Conservation (phyloP, 2,888 invertebrate species). For the Drosophila recens region DNA sequence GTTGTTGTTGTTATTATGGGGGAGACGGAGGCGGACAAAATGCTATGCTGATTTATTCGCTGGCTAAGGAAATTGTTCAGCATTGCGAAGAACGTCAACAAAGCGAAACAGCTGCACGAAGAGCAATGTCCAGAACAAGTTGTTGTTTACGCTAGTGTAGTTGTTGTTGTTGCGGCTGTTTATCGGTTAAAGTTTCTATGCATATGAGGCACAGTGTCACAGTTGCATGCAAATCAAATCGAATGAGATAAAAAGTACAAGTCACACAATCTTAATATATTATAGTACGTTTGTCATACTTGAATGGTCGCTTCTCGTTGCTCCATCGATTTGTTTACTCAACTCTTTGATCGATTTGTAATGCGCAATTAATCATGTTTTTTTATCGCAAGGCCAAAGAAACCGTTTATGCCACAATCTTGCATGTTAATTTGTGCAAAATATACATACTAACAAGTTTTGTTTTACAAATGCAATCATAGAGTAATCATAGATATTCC, state of each 20-base stretch:
- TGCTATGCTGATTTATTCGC: constrained; percentile 32
- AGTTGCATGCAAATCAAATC: constrained; percentile 10
- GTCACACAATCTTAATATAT: constrained; percentile 5
- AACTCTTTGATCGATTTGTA: constrained; percentile 28
- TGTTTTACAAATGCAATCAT: background rate
- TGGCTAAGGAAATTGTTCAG: constrained; percentile 20
- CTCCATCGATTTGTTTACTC: constrained; percentile 28
- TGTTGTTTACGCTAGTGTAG: constrained; percentile 10
- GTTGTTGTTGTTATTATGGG: constrained; percentile 3
- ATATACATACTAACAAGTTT: background rate
- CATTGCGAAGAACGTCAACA: constrained; percentile 52
- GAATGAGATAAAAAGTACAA: background rate
- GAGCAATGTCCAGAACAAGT: constrained; percentile 44
- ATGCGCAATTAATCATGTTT: constrained; percentile 54
- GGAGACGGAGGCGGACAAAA: constrained; percentile 19
- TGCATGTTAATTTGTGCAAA: constrained; percentile 7
- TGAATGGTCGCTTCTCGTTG: constrained; percentile 11
- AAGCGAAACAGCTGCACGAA: constrained; percentile 41
- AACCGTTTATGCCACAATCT: constrained; percentile 14
- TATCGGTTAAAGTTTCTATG: constrained; percentile 11
- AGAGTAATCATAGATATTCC: background rate
- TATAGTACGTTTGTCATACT: constrained; percentile 14
- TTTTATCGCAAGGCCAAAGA: constrained; percentile 45
- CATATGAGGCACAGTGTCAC: constrained; percentile 43
- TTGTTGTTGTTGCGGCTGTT: constrained; percentile 5